Conservation (phyloP, 2,888 invertebrate species). For the Smittia sp. region DNA sequence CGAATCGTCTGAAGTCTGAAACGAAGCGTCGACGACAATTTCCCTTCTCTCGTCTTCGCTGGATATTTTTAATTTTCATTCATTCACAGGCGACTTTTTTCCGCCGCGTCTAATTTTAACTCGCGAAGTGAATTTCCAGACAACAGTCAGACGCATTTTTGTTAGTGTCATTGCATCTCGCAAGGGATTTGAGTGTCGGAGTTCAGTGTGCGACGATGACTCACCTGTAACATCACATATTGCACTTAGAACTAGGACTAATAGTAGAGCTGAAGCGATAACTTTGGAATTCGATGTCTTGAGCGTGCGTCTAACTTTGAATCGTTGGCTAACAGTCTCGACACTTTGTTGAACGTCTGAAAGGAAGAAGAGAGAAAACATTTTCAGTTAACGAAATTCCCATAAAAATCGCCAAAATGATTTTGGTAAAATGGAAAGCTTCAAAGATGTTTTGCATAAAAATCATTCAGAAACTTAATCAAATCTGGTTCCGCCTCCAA, state of each 20-base stretch:
- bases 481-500: slow-evolving; percentile 36
- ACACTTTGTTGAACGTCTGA: not conserved
- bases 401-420: not conserved
- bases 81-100: slow-evolving; percentile 14
- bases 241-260: slow-evolving; percentile 33
- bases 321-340: not conserved
- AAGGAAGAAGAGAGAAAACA: not conserved
- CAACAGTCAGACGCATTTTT: slow-evolving; percentile 28
- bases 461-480: slow-evolving; percentile 26
- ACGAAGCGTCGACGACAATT: not conserved
- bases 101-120: slow-evolving; percentile 24
- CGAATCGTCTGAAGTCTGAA: not conserved
- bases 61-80: slow-evolving; percentile 33
- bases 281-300: slow-evolving; percentile 30
- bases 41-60: not conserved
- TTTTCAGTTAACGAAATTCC: not conserved
- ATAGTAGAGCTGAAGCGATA: slow-evolving; percentile 11
- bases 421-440: slow-evolving; percentile 6
- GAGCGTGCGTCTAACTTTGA: not conserved
- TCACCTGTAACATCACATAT: slow-evolving; percentile 40
- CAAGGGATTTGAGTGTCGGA: not conserved
- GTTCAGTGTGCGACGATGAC: not conserved
- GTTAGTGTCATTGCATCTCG: slow-evolving; percentile 23
- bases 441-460: slow-evolving; percentile 29
- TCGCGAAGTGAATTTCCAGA: slow-evolving; percentile 24